Percentiles rank a stretch among this genome's conserved stretches.
These are phyloP conservation scores for Pammene aurita DNA, from an alignment of 2,888 invertebrate species.

Conservation along the genomic window DNA sequence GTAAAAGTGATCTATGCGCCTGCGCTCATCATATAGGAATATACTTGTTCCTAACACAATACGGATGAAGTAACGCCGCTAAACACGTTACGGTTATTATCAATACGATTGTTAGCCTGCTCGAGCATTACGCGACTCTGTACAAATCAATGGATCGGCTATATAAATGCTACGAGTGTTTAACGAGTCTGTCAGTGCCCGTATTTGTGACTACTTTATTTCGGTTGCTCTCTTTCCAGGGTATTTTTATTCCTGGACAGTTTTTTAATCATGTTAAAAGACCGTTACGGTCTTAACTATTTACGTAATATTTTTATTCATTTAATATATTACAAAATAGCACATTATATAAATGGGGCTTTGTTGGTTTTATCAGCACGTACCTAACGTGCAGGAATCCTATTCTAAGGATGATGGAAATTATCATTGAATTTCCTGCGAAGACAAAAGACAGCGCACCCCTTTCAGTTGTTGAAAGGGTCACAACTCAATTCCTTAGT, in stretches of 20 bases:
- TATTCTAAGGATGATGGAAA: conserved; percentile 50
- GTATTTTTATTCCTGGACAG: not conserved
- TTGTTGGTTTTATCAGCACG: not conserved
- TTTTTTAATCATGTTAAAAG: too few relatives aligned
- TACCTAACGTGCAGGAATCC: conserved; percentile 32
- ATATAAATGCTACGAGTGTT: conserved; percentile 55
- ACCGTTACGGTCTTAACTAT: not conserved
- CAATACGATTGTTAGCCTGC: conserved; percentile 67
- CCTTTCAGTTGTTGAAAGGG: conserved; percentile 64
- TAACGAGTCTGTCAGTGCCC: conserved; percentile 39
- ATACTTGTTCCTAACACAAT: conserved; percentile 58
- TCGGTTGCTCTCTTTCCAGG: not conserved
- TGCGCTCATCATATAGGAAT: not conserved
- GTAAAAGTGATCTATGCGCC: conserved; percentile 38
- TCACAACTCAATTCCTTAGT: conserved; percentile 62
- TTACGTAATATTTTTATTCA: not conserved
- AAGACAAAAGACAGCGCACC: conserved; percentile 58
- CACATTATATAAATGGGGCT: not conserved
- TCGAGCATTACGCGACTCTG: conserved; percentile 58
- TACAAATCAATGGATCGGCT: conserved; percentile 61
- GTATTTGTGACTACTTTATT: conserved; percentile 17
- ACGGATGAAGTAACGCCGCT: conserved; percentile 63
- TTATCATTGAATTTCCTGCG: conserved; percentile 59
- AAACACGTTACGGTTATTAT: conserved; percentile 73
- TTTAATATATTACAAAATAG: not conserved